phyloP scores from a whole-genome alignment of 2,888 invertebrate species.

The Taenaris catops region DNA sequence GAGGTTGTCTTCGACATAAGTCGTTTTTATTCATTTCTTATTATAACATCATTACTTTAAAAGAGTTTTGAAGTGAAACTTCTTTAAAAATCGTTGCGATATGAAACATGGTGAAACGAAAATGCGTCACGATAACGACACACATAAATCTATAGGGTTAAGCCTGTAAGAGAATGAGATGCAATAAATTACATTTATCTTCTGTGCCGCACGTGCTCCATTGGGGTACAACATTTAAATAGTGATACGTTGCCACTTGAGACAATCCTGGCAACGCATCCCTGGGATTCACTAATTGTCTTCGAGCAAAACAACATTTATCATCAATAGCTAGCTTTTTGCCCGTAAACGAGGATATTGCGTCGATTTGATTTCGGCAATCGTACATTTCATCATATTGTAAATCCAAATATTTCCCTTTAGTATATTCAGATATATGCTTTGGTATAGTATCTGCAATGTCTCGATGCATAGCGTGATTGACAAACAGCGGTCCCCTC shows the following conservation, averaged over 20 bases:
- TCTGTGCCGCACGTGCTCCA: conserved; percentile 56
- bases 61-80: too few relatives aligned
- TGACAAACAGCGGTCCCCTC: conserved; percentile 34
- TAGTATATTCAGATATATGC: conserved; percentile 9
- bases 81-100: too few relatives aligned
- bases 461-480: conserved; percentile 13
- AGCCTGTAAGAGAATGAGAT: too few relatives aligned
- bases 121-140: too few relatives aligned
- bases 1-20: too few relatives aligned
- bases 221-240: conserved; percentile 47
- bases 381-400: conserved; percentile 35
- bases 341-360: conserved; percentile 25
- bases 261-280: conserved; percentile 43
- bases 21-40: too few relatives aligned
- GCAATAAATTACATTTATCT: too few relatives aligned
- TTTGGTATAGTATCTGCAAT: conserved; percentile 22
- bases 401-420: conserved; percentile 12
- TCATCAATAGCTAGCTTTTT: conserved; percentile 27
- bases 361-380: conserved; percentile 30
- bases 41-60: too few relatives aligned
- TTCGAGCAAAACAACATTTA: conserved; percentile 40
- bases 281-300: conserved; percentile 42
- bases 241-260: conserved; percentile 35
- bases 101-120: too few relatives aligned
- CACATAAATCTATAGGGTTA: too few relatives aligned